A percentile compares a stretch with the other conserved stretches of the same genome.
phyloP scores from a whole-genome alignment of 2,113 vertebrate genomes.

The Phrynosoma blainvillii region DNA sequence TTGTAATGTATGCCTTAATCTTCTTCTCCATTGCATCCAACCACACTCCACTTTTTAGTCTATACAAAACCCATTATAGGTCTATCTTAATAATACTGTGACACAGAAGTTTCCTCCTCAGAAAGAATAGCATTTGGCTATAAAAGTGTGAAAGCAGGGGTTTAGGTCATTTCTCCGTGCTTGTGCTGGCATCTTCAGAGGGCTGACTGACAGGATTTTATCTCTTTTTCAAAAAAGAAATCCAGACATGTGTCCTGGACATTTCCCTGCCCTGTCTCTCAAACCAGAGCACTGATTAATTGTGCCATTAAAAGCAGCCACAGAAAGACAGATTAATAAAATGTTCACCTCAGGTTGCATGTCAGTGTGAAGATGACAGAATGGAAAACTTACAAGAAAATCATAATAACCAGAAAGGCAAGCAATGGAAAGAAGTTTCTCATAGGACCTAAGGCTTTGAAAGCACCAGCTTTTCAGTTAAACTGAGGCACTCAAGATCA shows the following conservation, averaged over 20 bases:
- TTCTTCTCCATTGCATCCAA: too few relatives aligned
- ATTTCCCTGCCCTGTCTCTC: neutral
- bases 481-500: neutral
- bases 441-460: neutral
- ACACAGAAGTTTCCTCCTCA: too few relatives aligned
- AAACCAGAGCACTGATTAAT: neutral
- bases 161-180: too few relatives aligned
- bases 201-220: neutral
- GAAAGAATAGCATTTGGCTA: too few relatives aligned
- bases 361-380: neutral
- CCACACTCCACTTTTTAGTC: too few relatives aligned
- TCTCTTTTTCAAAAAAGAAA: neutral
- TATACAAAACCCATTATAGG: too few relatives aligned
- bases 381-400: neutral
- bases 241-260: neutral
- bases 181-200: neutral
- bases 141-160: too few relatives aligned
- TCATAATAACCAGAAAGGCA: neutral
- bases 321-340: neutral
- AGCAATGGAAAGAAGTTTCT: neutral
- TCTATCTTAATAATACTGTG: too few relatives aligned
- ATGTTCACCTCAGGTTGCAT: neutral
- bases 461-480: neutral
- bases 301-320: neutral
- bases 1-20: too few relatives aligned